Percentiles rank a stretch among this genome's conserved stretches.
Conservation (phyloP, 2,888 invertebrate genomes). For the Phanerotoma sp. region DNA sequence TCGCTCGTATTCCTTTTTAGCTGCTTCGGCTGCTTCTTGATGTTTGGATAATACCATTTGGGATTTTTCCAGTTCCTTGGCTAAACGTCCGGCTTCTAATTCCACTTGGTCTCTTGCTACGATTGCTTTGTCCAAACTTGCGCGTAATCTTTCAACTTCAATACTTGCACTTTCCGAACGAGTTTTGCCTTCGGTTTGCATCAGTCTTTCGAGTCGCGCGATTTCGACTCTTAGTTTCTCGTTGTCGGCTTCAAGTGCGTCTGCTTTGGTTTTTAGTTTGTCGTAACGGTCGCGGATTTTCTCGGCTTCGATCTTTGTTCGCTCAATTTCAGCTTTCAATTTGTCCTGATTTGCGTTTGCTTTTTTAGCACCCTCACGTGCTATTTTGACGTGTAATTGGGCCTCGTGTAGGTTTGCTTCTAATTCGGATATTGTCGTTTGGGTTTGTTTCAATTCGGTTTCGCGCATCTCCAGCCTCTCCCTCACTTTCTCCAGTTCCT, state of each 20-base stretch:
- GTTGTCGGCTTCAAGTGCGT: conserved; percentile 72
- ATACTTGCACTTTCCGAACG: conserved; percentile 60
- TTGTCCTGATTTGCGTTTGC: conserved; percentile 75
- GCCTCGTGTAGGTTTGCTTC: conserved; percentile 77
- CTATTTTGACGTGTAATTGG: conserved; percentile 77
- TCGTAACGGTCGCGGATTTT: conserved; percentile 86
- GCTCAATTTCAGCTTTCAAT: conserved; percentile 76
- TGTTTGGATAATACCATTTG: conserved; percentile 82
- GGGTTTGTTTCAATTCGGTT: conserved; percentile 70
- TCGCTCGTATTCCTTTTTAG: conserved; percentile 81
- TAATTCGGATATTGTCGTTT: conserved; percentile 67
- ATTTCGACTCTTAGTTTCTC: conserved; percentile 74
- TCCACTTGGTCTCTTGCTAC: conserved; percentile 81
- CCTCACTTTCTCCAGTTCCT: conserved; percentile 69
- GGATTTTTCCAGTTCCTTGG: conserved; percentile 83
- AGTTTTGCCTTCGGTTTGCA: conserved; percentile 59
- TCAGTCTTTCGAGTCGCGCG: conserved; percentile 66
- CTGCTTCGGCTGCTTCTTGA: conserved; percentile 79
- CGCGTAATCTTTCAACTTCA: conserved; percentile 82
- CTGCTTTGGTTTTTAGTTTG: conserved; percentile 73
- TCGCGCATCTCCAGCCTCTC: conserved; percentile 76
- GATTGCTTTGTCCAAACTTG: conserved; percentile 83
- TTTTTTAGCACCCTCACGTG: conserved; percentile 77
- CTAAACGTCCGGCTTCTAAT: conserved; percentile 79
- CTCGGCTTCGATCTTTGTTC: conserved; percentile 85